These are phyloP conservation scores for Phoeniculus purpureus DNA, from an alignment of 2,797 vertebrate genomes.

Conservation along the genomic window DNA sequence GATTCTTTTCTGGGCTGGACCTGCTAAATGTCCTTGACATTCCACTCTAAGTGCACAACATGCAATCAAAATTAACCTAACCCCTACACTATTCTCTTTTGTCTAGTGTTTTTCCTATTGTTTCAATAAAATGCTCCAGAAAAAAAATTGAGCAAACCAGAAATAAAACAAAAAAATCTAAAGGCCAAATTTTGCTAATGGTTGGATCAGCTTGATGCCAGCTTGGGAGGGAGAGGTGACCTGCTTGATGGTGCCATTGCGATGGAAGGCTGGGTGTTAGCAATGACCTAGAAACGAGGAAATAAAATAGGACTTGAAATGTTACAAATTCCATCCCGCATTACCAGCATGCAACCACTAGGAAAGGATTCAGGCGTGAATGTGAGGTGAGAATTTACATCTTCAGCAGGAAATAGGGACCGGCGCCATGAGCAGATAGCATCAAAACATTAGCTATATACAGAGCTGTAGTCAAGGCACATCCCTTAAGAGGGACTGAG, in stretches of 20 bases:
- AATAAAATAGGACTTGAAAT: background rate
- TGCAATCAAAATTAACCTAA: background rate
- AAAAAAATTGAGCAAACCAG: background rate
- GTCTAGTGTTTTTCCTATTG: background rate
- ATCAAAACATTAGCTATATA: background rate
- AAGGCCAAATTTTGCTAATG: background rate
- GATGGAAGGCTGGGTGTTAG: background rate
- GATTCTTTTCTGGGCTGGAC: background rate
- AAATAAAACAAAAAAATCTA: background rate
- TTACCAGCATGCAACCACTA: background rate
- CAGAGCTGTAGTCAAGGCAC: background rate
- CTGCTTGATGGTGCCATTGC: background rate
- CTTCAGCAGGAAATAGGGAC: background rate
- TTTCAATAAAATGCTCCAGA: background rate
- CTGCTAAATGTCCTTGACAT: background rate
- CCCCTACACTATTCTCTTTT: background rate
- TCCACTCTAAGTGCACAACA: background rate
- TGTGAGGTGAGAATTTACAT: background rate
- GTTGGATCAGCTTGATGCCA: background rate
- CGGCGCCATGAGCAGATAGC: fast-evolving
- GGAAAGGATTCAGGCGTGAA: background rate
- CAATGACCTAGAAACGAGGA: background rate
- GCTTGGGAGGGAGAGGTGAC: background rate
- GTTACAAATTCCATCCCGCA: background rate
- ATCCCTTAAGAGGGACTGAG: background rate